Evolutionary conservation across 2,113 vertebrate genomes (phyloP), one percentile per base, ranked within the genome.

Genomic region (Cyanoderma ruficeps): DNA sequence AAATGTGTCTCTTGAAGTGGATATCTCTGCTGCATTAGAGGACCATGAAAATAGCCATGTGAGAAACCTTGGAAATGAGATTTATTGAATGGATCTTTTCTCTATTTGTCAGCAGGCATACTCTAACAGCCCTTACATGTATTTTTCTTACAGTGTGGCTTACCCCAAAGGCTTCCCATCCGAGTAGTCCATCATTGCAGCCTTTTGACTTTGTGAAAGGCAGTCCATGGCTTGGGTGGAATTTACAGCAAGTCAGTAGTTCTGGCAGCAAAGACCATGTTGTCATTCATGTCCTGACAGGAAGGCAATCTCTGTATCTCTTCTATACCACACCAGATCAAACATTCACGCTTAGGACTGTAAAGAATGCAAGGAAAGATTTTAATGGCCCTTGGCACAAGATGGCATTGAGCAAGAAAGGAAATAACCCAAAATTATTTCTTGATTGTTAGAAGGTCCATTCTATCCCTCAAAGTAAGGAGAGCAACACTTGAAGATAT

Each of bases 351-450:
- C 80, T 98, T 67, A 97, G 94, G 59, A 97, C 96, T 64, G 97
- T 98, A 41, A 90, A 89, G 19, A 97, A 96, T 5, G 69, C 96
- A 84, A 96, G 93, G 17, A 97, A 97, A 78, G 47, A 97, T 59
- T 98, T 98, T 81, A 97, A 97, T 23, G 97, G 97, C 15, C 97
- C 96, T 64, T 98, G 97, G 98, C 98, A 98, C 92, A 98, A 98
- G 88, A 82, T 97, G 95, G 97, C 87, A 2, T 76, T 98, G 42
- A 98, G 96, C 39, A 97, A 98, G 67, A 98, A 97, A 83, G 97
- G 94, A 68, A 94, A 91, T 28, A 89, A 96, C 57, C 94, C 86
- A 80, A 98, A 97, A 87, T 96, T 98, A 46, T 94, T 98, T 49
- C 74, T 98, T 76, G 96, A 97, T 91, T 98, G 95, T 57, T 92